These are phyloP conservation scores for Drosophila sulfurigaster DNA, from an alignment of 1,140 invertebrate genomes.

Conservation along the genomic window DNA sequence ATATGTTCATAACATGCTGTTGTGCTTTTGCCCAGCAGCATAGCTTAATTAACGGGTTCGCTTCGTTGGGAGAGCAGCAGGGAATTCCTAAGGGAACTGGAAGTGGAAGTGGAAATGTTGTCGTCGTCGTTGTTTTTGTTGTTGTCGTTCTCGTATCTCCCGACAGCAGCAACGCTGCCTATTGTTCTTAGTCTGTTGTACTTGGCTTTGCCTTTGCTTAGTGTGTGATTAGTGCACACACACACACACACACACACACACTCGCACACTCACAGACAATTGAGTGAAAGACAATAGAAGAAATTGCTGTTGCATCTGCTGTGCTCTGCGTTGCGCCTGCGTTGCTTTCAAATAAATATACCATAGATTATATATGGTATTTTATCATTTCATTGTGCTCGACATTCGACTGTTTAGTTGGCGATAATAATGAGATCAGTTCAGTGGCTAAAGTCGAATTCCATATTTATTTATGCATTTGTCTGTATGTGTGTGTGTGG, in stretches of 20 bases:
- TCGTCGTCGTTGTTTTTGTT: neutral
- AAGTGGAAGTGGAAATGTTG: neutral
- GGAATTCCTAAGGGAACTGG: neutral
- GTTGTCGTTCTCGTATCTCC: conserved; percentile 4
- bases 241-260: neutral
- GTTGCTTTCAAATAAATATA: conserved; percentile 1
- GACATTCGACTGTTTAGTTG: conserved; percentile 23
- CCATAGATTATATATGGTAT: conserved; percentile 60
- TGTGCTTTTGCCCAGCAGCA: conserved; percentile 2
- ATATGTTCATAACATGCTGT: neutral
- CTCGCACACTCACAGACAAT: neutral
- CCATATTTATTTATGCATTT: neutral
- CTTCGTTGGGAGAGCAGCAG: neutral
- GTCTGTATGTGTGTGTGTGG: neutral
- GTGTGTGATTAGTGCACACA: conserved; percentile 28
- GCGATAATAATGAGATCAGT: conserved; percentile 60
- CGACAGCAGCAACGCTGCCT: neutral
- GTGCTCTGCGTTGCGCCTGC: conserved; percentile 6
- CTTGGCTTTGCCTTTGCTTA: conserved; percentile 22
- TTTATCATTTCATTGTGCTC: conserved; percentile 41
- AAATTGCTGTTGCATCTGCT: conserved; percentile 33
- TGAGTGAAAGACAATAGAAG: neutral
- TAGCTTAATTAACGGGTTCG: conserved; percentile 23
- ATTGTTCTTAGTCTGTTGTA: conserved; percentile 40
- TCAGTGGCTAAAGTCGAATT: conserved; percentile 66